phyloP scores from a whole-genome alignment of 2,113 vertebrate genomes.

The Mormyrus iriodes region DNA sequence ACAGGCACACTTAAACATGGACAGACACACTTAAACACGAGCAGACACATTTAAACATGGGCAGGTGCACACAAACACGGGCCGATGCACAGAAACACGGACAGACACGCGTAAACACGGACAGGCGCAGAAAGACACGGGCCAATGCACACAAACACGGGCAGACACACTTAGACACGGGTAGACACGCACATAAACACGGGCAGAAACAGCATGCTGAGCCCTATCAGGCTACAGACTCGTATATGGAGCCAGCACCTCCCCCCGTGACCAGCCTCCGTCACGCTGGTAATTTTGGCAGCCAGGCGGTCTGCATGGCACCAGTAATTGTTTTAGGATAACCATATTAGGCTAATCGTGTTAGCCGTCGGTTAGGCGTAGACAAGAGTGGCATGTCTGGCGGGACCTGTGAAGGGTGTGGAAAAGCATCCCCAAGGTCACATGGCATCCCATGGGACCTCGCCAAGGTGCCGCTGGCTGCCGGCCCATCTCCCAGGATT shows the following conservation, averaged over 20 bases:
- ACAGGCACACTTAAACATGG: too few relatives aligned
- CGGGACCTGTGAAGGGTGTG: constrained; percentile 29
- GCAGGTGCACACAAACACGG: too few relatives aligned
- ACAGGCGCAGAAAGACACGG: too few relatives aligned
- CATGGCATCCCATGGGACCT: constrained; percentile 19
- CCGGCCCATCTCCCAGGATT: background rate
- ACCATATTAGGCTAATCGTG: constrained; percentile 63
- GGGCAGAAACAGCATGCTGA: constrained; percentile 7
- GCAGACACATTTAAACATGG: too few relatives aligned
- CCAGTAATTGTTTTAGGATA: constrained; percentile 51
- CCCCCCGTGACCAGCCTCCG: constrained; percentile 18
- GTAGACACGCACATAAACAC: constrained; percentile 12
- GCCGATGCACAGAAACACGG: too few relatives aligned
- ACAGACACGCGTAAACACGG: too few relatives aligned
- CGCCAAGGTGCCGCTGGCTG: background rate
- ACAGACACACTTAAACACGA: too few relatives aligned
- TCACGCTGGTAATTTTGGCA: constrained; percentile 31
- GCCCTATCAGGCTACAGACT: background rate
- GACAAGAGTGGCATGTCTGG: constrained; percentile 34
- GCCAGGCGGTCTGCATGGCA: constrained; percentile 34
- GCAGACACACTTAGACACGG: background rate
- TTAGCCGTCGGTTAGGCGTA: constrained; percentile 47
- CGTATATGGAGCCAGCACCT: constrained; percentile 27
- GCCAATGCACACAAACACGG: too few relatives aligned
- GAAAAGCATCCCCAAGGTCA: constrained; percentile 30